Evolutionary conservation across 2,797 vertebrate species (phyloP).

Genomic region (Clarias fuscus): DNA sequence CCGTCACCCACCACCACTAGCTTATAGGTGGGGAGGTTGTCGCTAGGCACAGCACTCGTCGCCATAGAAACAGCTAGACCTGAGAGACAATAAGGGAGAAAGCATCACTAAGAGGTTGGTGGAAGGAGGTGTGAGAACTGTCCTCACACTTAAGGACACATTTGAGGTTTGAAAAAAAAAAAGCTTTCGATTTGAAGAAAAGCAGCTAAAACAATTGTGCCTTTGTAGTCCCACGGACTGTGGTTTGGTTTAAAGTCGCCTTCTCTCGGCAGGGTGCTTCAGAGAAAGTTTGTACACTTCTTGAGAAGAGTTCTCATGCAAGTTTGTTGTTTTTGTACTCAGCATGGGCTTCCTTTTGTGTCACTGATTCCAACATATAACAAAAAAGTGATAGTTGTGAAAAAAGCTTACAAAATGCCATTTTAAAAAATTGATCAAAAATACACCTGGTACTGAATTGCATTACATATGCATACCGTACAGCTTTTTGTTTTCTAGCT

Average conservation of each 20-base stretch:
- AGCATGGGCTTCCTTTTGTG: constrained; percentile 2
- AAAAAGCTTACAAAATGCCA: background rate
- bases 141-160: background rate
- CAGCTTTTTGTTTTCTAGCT: background rate
- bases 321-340: background rate
- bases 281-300: background rate
- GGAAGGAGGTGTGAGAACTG: background rate
- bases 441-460: background rate
- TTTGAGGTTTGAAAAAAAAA: background rate
- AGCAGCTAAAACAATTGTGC: background rate
- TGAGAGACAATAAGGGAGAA: constrained; percentile 24
- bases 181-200: background rate
- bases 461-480: no score
- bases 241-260: background rate
- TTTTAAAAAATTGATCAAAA: background rate
- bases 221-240: no score
- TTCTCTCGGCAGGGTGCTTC: background rate
- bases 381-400: background rate
- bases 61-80: constrained; percentile 80
- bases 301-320: background rate
- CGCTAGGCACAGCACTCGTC: constrained; percentile 93
- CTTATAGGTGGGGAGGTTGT: constrained; percentile 98
- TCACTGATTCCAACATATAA: background rate
- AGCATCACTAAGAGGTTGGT: background rate
- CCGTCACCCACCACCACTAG: constrained; percentile 98